Base-by-base conservation (phyloP, 2,888 invertebrate genomes). In the Trachelus iudaicus region DNA sequence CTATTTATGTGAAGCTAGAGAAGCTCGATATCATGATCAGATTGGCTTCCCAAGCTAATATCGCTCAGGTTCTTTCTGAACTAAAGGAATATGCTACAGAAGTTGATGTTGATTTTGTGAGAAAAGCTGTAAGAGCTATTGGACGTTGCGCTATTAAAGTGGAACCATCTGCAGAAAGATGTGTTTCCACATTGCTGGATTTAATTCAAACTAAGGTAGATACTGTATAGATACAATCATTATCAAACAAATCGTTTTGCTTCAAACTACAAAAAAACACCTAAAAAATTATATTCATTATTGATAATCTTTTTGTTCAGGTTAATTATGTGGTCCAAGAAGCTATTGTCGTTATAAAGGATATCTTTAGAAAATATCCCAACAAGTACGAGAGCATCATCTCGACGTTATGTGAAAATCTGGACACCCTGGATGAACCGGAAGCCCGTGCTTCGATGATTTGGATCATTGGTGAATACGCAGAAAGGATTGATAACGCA, bases 311-410 rank as follows among this genome's bases (percentile, higher is more conserved):
- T 78, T 74, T 79, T 71, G 77, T 76, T 75, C 77, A 93, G 93
- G 93, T 98, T 33, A 99, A 99, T 93, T 99, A 99, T 91, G 99
- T 99, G 30, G 99, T 99, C 0, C 99, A 99, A 92, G 99, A 99
- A 91, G 99, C 99, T 0, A 99, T 99, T 82, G 99, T 99, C 15
- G 99, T 99, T 34, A 99, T 99, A 89, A 99, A 99, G 93, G 98
- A 98, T 89, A 98, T 98, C 83, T 98, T 98, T 94, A 94, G 97
- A 78, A 98, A 99, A 92, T 99, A 99, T 92, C 99, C 99, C 13
- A 99, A 99, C 92, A 99, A 99, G 92, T 99, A 99, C 91, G 99
- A 99, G 93, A 99, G 98, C 92, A 99, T 99, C 89, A 99, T 99
- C 90, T 98, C 99, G 81, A 99, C 99, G 0, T 93, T 99, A 11